Evolutionary conservation across 2,888 invertebrate genomes (phyloP), one percentile per base, ranked within the genome.

Genomic region (Conus canariensis): DNA sequence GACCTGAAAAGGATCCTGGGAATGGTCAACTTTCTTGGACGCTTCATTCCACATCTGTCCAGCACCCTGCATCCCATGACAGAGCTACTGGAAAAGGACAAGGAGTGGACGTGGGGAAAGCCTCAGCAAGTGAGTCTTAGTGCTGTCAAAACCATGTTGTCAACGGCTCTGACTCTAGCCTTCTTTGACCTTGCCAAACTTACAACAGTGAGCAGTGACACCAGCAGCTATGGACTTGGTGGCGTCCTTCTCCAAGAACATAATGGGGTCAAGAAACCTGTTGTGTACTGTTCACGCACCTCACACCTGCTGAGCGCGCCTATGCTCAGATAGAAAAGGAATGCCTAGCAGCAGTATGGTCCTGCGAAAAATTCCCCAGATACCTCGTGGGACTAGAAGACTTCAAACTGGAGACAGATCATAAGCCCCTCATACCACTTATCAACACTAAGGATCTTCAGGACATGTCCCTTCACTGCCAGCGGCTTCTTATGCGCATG

Each of bases 361-460:
- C 92, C 12, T 93, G 92, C 70, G 93, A 93, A 88, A 92, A 90
- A n/a, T 93, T 93, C 25, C 19, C n/a, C 19, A 70, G 88, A 67
- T 91, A 91, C 64, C 87, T 92, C 19, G 90, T 91, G 7, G 94
- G 93, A 12, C 74, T 93, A 14, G 87, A 91, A 0, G 25, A 59
- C 0, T 93, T 93, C 82, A 82, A 59, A n/a, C 85, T 93, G 6
- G 91, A n/a, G 10, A 93, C 94, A 0, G 93, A 94, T 85, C 93
- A 93, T 85, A 93, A 92, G 85, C 92, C 91, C 14, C 85, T 93
- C 8, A 90, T 93, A 25, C 92, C 92, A 19, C 80, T 93, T 0
- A 92, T 94, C 3, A 93, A 91, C 30, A 90, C 74, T 3, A 90
- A 92, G 45, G 92, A 91, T 82, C 67, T 93, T 0, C 90, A 92